Percentiles rank a stretch among this genome's conserved stretches.
Evolutionary conservation across 2,888 invertebrate species (phyloP).

Genomic region (Aethes cnicana): DNA sequence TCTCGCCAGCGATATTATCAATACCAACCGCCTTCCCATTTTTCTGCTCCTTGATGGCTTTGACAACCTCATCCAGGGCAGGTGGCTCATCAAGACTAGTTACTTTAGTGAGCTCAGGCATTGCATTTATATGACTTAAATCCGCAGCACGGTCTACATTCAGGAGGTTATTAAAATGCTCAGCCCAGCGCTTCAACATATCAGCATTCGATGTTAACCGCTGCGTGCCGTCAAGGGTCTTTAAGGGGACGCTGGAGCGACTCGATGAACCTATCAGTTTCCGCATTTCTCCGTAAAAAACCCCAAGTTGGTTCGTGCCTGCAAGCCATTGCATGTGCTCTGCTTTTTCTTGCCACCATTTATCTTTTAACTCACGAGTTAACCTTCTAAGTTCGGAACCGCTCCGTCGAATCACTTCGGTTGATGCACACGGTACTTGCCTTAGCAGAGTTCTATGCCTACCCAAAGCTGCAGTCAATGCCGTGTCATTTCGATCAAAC

Average conservation of each 20-base stretch:
- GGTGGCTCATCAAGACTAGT: background rate
- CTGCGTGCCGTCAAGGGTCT: background rate
- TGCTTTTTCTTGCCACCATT: conserved; percentile 33
- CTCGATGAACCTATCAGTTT: conserved; percentile 9
- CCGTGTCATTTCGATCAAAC: too few species aligned
- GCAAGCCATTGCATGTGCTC: conserved; percentile 23
- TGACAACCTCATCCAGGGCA: background rate
- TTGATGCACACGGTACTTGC: too few species aligned
- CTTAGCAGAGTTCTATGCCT: too few species aligned
- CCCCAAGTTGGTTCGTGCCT: conserved; percentile 27
- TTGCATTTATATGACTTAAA: conserved; percentile 9
- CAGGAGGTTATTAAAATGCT: conserved; percentile 31
- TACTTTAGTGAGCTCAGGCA: too few species aligned
- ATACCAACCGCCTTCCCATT: background rate
- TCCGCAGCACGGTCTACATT: conserved; percentile 29
- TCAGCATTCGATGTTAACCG: conserved; percentile 15
- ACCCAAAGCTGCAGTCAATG: too few species aligned
- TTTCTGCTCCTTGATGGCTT: background rate
- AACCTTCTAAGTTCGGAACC: too few species aligned
- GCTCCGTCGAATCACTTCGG: too few species aligned
- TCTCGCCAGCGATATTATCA: background rate
- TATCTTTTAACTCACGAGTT: too few species aligned
- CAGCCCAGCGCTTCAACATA: conserved; percentile 29
- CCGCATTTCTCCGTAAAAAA: conserved; percentile 24
- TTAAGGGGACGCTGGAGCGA: background rate